Conservation (phyloP, 2,888 invertebrate genomes). For the Ormyrus rosae region DNA sequence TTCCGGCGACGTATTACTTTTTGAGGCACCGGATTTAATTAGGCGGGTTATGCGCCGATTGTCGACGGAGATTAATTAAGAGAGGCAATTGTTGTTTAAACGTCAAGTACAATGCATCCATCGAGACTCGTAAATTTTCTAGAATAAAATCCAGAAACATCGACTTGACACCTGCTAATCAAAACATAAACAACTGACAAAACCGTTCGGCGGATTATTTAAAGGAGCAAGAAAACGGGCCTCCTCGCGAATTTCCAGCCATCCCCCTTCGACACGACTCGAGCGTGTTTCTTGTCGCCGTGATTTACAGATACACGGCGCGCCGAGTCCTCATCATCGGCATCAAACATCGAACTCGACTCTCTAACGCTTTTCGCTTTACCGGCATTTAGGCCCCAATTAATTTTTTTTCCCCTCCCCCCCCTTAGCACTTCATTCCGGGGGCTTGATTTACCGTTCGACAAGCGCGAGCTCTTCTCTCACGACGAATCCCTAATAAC, state of each 20-base stretch:
- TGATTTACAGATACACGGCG: conserved; percentile 29
- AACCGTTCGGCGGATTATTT: background rate
- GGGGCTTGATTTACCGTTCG: conserved; percentile 43
- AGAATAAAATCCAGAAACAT: too few species aligned
- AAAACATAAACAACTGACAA: too few species aligned
- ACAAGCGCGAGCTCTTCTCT: background rate
- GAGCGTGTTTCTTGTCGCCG: conserved; percentile 20
- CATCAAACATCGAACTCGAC: background rate
- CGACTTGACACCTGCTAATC: too few species aligned
- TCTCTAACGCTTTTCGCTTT: conserved; percentile 16
- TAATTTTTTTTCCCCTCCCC: conserved; percentile 16
- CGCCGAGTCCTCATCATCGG: background rate
- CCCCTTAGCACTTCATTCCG: conserved; percentile 40
- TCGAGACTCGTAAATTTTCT: too few species aligned
- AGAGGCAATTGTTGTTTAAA: too few species aligned
- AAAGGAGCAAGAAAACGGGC: too few species aligned
- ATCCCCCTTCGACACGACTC: background rate
- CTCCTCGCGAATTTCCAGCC: too few species aligned
- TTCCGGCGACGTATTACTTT: too few species aligned
- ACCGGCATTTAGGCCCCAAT: conserved; percentile 44
- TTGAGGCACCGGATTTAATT: too few species aligned
- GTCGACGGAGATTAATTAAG: too few species aligned
- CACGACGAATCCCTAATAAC: conserved; percentile 32
- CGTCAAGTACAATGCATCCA: too few species aligned
- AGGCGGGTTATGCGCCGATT: too few species aligned